A percentile compares a stretch with the other conserved stretches of the same genome.
phyloP scores from a whole-genome alignment of 2,888 invertebrate species.

The Taphrorychus bicolor region DNA sequence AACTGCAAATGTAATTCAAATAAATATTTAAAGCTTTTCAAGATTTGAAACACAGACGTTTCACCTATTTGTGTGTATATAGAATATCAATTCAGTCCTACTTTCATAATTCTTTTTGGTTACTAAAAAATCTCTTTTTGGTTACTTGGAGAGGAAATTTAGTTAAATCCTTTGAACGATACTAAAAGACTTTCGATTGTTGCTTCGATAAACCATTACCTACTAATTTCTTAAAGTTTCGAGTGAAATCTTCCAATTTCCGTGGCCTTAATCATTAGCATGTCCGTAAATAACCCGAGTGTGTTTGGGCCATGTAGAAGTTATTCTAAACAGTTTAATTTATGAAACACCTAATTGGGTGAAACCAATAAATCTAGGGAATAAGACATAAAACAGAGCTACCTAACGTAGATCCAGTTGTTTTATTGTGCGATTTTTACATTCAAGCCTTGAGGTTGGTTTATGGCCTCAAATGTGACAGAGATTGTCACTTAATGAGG shows the following conservation, averaged over 20 bases:
- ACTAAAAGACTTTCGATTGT: too few relatives aligned
- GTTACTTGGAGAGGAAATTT: too few relatives aligned
- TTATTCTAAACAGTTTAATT: constrained; percentile 24
- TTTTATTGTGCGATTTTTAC: not conserved
- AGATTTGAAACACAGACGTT: too few relatives aligned
- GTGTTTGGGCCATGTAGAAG: constrained; percentile 10
- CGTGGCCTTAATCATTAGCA: constrained; percentile 7
- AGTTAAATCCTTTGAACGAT: too few relatives aligned
- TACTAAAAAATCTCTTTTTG: too few relatives aligned
- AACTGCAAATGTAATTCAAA: too few relatives aligned
- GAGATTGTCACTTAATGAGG: not conserved
- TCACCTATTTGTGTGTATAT: too few relatives aligned
- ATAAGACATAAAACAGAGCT: constrained; percentile 22
- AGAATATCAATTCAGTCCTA: too few relatives aligned
- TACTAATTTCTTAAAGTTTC: not conserved
- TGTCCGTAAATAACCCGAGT: not conserved
- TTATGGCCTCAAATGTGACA: not conserved
- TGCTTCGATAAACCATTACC: too few relatives aligned
- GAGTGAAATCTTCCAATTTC: not conserved
- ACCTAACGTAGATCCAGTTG: not conserved
- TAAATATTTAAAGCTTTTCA: too few relatives aligned
- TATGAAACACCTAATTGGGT: constrained; percentile 29
- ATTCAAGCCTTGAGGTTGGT: not conserved
- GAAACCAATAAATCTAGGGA: constrained; percentile 25
- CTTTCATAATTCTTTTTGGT: too few relatives aligned